Evolutionary conservation across 1,140 invertebrate genomes (phyloP).

Genomic region (Potamilus streckersoni): DNA sequence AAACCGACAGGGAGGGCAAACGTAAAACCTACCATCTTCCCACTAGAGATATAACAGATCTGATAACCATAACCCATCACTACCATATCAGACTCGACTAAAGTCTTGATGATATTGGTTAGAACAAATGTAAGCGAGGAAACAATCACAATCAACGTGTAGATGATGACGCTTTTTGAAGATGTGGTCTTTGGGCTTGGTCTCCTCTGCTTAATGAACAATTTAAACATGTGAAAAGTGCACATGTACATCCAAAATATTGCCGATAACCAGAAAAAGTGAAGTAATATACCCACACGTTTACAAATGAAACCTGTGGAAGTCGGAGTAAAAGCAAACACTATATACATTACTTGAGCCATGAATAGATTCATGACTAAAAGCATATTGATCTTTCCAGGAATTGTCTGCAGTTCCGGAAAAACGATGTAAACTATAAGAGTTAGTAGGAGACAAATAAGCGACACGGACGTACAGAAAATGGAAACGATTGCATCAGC

Average conservation of each 20-base stretch:
- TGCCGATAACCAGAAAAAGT: constrained; percentile 5
- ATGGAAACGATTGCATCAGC: neutral
- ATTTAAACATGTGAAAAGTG: constrained; percentile 11
- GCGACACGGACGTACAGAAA: neutral
- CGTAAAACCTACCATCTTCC: neutral
- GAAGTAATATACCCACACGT: constrained; percentile 3
- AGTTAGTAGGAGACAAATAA: constrained; percentile 6
- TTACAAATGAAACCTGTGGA: neutral
- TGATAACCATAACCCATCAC: constrained; percentile 11
- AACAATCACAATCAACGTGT: neutral
- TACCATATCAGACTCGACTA: neutral
- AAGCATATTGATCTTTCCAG: constrained; percentile 20
- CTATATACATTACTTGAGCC: neutral
- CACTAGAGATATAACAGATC: constrained; percentile 11
- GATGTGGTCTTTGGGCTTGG: neutral
- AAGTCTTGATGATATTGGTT: neutral
- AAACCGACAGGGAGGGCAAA: constrained; percentile 17
- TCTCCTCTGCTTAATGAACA: neutral
- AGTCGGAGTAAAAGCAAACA: neutral
- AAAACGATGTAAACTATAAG: constrained; percentile 10
- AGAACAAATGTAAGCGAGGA: neutral
- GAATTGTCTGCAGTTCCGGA: neutral
- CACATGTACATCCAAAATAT: constrained; percentile 20
- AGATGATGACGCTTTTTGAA: neutral
- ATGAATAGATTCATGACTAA: neutral